Evolutionary conservation across 37 sponge, comb jelly and placozoan species (phyloP), one percentile per base, ranked within the genome.

Genomic region (Spongilla lacustris): DNA sequence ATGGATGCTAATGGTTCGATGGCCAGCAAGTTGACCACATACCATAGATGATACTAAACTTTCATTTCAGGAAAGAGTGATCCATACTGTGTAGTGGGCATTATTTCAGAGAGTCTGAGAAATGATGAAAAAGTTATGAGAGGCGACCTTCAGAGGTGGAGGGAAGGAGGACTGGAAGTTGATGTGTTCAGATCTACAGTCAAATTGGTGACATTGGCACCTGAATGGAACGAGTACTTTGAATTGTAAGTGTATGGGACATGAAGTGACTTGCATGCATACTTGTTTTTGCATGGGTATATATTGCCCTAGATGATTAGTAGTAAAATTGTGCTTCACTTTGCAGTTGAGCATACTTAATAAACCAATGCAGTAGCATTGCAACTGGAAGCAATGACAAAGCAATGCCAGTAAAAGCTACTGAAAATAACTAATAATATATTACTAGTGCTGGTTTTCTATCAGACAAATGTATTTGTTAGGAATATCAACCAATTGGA

Each of bases 41-140:
- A 58, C 58, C 1, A 14, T 58, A 58, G 19, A 41, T 41, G 41
- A 41, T 41, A 41, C 21, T 58, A 1, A 19, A 17, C 21, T 58
- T 58, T 58, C 76, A 90, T 58, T 58, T 26, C 76, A 90, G 92
- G 88, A 17, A 78, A 36, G 75, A 92, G 92, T 88, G 92, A 92
- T 66, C 92, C 92, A 9, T 92, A 84, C 75, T 87, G 88, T 78
- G 35, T 75, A 2, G 30, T 92, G 29, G 85, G 85, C 13, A 76
- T 92, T 25, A 30, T 92, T 23, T 17, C 30, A 73, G 31, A 50
- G 9, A 32, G 21, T 2, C 67, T 25, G 11, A 69, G 37, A 2
- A 78, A 81, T 21, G 23, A 58, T 58, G 19, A 58, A 17, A 58
- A 58, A 58, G 58, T 78, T 21, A 71, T 19, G 69, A 78, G 21